phyloP scores from a whole-genome alignment of 2,888 invertebrate species.

The Erynnis tages region DNA sequence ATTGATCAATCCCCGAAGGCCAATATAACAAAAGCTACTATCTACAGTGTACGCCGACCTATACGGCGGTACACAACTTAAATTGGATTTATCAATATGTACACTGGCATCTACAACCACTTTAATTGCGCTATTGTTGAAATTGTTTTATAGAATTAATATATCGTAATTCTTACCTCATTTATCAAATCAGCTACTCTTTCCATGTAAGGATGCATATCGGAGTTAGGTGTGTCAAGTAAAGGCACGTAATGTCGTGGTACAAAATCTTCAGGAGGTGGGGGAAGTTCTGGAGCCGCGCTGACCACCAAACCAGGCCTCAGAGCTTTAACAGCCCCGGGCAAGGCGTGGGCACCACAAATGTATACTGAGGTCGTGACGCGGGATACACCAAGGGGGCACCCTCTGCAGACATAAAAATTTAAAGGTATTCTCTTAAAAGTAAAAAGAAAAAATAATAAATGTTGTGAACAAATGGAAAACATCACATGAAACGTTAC shows the following conservation, averaged over 20 bases:
- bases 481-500: too few relatives aligned
- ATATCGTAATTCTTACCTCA: slow-evolving; percentile 67
- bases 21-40: too few relatives aligned
- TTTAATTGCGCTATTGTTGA: too few relatives aligned
- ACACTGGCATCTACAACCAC: too few relatives aligned
- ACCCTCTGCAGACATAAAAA: slow-evolving; percentile 53
- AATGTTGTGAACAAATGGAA: too few relatives aligned
- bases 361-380: slow-evolving; percentile 88
- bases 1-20: too few relatives aligned
- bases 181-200: slow-evolving; percentile 88
- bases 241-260: slow-evolving; percentile 86
- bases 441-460: too few relatives aligned
- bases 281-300: slow-evolving; percentile 91
- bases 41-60: too few relatives aligned
- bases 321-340: slow-evolving; percentile 84
- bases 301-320: slow-evolving; percentile 90
- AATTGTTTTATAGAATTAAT: too few relatives aligned
- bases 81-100: too few relatives aligned
- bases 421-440: not conserved
- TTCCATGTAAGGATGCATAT: slow-evolving; percentile 89
- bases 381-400: slow-evolving; percentile 84
- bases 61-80: too few relatives aligned
- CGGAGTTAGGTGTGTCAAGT: slow-evolving; percentile 87
- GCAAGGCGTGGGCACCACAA: slow-evolving; percentile 89
- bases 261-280: slow-evolving; percentile 82